phyloP scores from a whole-genome alignment of 2,888 invertebrate species.

The Lordiphosa andalusiaca region DNA sequence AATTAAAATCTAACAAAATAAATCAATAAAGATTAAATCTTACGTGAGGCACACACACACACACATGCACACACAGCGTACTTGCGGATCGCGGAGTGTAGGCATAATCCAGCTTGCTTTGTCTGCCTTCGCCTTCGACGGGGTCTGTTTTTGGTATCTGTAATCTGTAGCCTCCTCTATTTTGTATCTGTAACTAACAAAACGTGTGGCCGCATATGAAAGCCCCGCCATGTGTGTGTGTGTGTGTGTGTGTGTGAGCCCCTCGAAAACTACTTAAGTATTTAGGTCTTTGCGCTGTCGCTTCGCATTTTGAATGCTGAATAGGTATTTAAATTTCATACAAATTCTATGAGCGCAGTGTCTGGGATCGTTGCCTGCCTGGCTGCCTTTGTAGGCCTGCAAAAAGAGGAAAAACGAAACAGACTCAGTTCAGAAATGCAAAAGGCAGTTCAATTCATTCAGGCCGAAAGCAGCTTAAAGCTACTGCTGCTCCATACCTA shows the following conservation, averaged over 20 bases:
- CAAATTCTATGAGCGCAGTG: slow-evolving; percentile 68
- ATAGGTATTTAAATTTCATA: slow-evolving; percentile 76
- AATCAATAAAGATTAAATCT: slow-evolving; percentile 79
- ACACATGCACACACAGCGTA: slow-evolving; percentile 18
- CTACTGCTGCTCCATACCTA: slow-evolving; percentile 9
- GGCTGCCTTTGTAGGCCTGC: slow-evolving; percentile 45
- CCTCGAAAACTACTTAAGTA: slow-evolving; percentile 73
- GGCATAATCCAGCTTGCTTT: slow-evolving; percentile 64
- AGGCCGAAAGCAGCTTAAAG: slow-evolving; percentile 61
- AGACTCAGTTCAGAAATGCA: slow-evolving; percentile 65
- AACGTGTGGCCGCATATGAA: slow-evolving; percentile 67
- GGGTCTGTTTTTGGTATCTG: slow-evolving; percentile 41
- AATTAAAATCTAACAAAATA: slow-evolving; percentile 77
- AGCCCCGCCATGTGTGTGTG: slow-evolving; percentile 55
- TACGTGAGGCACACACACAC: slow-evolving; percentile 45
- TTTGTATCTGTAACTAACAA: slow-evolving; percentile 62
- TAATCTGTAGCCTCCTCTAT: slow-evolving; percentile 40
- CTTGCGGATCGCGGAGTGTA: slow-evolving; percentile 31
- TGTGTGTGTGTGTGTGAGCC: slow-evolving; percentile 40
- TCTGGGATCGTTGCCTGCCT: slow-evolving; percentile 40
- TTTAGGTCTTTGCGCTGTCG: slow-evolving; percentile 74
- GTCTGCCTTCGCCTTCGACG: slow-evolving; percentile 18
- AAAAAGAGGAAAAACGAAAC: slow-evolving; percentile 29
- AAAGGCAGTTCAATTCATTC: slow-evolving; percentile 63
- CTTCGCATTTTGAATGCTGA: slow-evolving; percentile 75